These are phyloP conservation scores for Zaprionus bogoriensis DNA, from an alignment of 2,888 invertebrate species.

Conservation along the genomic window DNA sequence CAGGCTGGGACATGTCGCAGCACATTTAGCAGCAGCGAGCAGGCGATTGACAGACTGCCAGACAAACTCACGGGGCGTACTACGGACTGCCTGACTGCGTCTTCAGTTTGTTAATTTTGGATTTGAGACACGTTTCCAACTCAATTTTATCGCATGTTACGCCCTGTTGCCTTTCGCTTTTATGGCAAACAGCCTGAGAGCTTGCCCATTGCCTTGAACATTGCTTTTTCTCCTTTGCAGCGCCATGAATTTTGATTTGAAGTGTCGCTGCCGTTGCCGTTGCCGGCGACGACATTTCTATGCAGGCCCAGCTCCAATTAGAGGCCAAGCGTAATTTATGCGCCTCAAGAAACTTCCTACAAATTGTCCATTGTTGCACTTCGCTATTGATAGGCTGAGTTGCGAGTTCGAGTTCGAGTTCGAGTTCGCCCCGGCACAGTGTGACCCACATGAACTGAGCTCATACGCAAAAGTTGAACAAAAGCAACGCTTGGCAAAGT, in stretches of 20 bases:
- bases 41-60: slow-evolving; percentile 26
- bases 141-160: slow-evolving; percentile 82
- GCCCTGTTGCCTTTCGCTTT: slow-evolving; percentile 79
- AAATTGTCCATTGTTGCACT: slow-evolving; percentile 75
- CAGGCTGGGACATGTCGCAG: slow-evolving; percentile 57
- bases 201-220: not conserved
- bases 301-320: slow-evolving; percentile 67
- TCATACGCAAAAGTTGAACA: slow-evolving; percentile 55
- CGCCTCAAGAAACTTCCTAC: slow-evolving; percentile 63
- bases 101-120: slow-evolving; percentile 75
- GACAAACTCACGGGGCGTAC: not conserved
- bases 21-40: slow-evolving; percentile 52
- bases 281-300: slow-evolving; percentile 47
- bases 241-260: slow-evolving; percentile 74
- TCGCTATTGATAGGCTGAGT: slow-evolving; percentile 55
- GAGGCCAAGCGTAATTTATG: slow-evolving; percentile 74
- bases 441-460: slow-evolving; percentile 24
- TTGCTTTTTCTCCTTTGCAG: not conserved
- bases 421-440: not conserved
- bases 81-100: slow-evolving; percentile 30
- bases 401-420: too few relatives aligned
- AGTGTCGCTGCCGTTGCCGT: slow-evolving; percentile 42
- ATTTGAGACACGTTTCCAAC: slow-evolving; percentile 81
- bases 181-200: slow-evolving; percentile 42
- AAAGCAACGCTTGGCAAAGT: slow-evolving; percentile 56